These are phyloP conservation scores for Eugnorisma glareosa DNA, from an alignment of 2,888 invertebrate genomes.

Conservation along the genomic window DNA sequence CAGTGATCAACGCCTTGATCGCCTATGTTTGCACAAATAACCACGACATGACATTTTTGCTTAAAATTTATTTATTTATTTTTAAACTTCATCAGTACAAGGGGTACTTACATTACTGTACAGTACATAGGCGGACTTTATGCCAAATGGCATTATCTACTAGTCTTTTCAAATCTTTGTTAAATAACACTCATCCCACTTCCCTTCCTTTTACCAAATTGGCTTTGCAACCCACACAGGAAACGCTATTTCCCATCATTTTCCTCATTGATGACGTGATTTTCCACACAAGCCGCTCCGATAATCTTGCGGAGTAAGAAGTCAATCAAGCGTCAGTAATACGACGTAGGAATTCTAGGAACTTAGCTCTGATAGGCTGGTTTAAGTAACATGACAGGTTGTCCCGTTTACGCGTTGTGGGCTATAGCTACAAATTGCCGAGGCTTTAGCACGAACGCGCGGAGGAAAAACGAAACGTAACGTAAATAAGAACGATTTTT, in stretches of 20 bases:
- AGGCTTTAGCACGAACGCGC: not conserved
- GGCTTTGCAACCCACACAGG: constrained; percentile 9
- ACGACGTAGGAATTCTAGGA: constrained; percentile 49
- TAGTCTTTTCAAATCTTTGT: not conserved
- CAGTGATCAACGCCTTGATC: not conserved
- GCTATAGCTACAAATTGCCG: constrained; percentile 16
- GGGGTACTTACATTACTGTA: too few relatives aligned
- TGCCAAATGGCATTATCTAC: too few relatives aligned
- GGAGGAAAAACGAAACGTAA: not conserved
- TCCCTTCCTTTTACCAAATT: not conserved
- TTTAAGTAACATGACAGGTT: constrained; percentile 49
- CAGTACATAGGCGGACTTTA: too few relatives aligned
- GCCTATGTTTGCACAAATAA: not conserved
- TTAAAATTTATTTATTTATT: too few relatives aligned
- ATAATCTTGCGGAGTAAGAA: constrained; percentile 35
- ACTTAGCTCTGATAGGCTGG: constrained; percentile 16
- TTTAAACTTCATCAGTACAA: too few relatives aligned
- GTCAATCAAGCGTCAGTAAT: constrained; percentile 40
- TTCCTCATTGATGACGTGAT: constrained; percentile 23
- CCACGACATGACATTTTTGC: too few relatives aligned
- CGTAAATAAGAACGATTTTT: not conserved
- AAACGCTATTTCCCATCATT: constrained; percentile 15
- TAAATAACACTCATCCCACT: not conserved
- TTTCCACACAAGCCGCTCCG: constrained; percentile 14
- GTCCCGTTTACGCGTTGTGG: constrained; percentile 37